These are phyloP conservation scores for Bombylius discolor DNA, from an alignment of 2,888 invertebrate genomes.

Conservation along the genomic window DNA sequence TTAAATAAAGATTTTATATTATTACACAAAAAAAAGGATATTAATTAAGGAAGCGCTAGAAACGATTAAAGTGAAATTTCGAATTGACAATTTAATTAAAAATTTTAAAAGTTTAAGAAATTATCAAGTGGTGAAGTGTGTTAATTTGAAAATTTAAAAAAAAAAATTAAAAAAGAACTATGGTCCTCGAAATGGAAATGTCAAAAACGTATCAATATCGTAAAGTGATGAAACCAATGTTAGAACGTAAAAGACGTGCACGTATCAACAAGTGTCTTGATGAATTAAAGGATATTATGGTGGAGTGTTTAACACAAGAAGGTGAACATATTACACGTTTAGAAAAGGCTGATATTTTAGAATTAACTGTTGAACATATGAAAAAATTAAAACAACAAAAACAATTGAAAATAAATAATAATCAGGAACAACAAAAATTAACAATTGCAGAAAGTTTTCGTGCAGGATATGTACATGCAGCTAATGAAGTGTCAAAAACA, in stretches of 20 bases:
- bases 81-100: no score
- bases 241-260: constrained; percentile 77
- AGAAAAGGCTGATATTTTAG: constrained; percentile 83
- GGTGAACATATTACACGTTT: constrained; percentile 82
- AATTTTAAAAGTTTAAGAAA: no score
- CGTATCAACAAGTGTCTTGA: constrained; percentile 84
- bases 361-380: constrained; percentile 75
- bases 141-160: no score
- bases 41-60: background rate
- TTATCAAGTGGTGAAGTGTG: no score
- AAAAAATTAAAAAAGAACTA: constrained; percentile 9
- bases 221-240: constrained; percentile 90
- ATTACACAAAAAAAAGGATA: no score
- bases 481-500: constrained; percentile 77
- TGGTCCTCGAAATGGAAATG: constrained; percentile 41
- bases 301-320: constrained; percentile 53
- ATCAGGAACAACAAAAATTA: constrained; percentile 18
- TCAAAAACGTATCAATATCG: constrained; percentile 87
- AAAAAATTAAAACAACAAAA: constrained; percentile 68
- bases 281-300: constrained; percentile 83
- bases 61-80: no score
- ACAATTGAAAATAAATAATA: constrained; percentile 37
- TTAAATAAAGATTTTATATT: background rate
- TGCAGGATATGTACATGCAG: constrained; percentile 80
- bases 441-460: constrained; percentile 61